Evolutionary conservation across 2,888 invertebrate genomes (phyloP).

Genomic region (Calameuta filiformis): DNA sequence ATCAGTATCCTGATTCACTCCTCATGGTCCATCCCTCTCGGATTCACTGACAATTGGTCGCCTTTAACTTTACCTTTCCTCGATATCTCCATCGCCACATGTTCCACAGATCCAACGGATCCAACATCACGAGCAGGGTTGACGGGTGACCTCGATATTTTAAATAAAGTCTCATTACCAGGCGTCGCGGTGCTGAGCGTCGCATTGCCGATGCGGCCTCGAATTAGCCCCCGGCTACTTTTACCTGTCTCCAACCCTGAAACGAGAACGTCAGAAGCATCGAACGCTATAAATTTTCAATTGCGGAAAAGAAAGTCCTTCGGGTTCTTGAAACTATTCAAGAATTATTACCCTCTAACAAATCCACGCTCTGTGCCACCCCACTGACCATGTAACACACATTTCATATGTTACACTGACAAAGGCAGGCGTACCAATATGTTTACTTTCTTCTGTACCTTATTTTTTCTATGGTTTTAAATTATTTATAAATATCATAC

Average conservation of each 20-base stretch:
- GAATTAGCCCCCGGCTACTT: conserved; percentile 28
- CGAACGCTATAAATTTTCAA: neutral
- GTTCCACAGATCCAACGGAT: neutral
- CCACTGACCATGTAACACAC: neutral
- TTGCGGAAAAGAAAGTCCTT: neutral
- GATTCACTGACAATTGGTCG: neutral
- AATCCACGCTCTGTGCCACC: neutral
- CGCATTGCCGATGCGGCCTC: conserved; percentile 22
- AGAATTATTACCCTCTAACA: neutral
- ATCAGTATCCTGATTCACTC: neutral
- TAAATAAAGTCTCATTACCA: conserved; percentile 44
- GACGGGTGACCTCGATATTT: conserved; percentile 43
- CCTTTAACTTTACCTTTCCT: neutral
- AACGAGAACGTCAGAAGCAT: neutral
- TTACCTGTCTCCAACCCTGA: neutral
- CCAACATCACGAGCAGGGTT: conserved; percentile 1
- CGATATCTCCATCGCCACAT: neutral
- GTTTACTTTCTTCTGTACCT: neutral
- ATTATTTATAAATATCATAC: neutral
- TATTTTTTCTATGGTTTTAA: neutral
- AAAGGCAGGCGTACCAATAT: neutral
- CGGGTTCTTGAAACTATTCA: neutral
- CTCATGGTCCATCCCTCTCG: neutral
- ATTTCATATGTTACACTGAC: neutral
- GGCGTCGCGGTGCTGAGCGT: conserved; percentile 18